Base-by-base conservation (phyloP, 2,113 vertebrate genomes). In the Chaetodon auriga region DNA sequence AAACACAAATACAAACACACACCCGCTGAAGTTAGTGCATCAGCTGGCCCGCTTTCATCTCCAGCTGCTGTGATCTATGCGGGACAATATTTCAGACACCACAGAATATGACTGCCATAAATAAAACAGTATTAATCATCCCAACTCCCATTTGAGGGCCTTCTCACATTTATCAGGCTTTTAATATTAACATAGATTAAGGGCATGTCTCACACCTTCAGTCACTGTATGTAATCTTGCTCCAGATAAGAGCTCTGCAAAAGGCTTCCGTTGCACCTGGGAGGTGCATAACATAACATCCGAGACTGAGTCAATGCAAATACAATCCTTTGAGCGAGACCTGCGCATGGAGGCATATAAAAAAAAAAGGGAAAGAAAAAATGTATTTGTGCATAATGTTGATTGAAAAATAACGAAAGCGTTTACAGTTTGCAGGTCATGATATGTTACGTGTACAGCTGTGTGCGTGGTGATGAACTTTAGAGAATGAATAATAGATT, bases 121-220 rank as follows among this genome's bases (percentile, higher is more conserved):
- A 95, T 94, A 94, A 92, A 94, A 85, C 88, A 87, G 81, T 87
- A 94, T 94, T 93, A 92, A 95, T 95, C 91, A 93, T 88, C 78
- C 73, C 73, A 62, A 82, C 69, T 86, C 89, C 82, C 83, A 85
- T 85, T 91, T 87, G 80, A 83, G 88, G 68, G 71, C 90, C 66
- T 81, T 92, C 84, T 92, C 89, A 89, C 87, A 95, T 94, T 94
- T 90, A 95, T 94, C 90, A 94, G 89, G 82, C 87, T 93, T 92
- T 94, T 94, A 95, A 94, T 94, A 94, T 92, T 93, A 93, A 90
- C 91, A 91, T 84, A 90, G 92, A 93, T 93, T 92, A 94, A 92
- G 82, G 89, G 89, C 88, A 86, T 68, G 84, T 92, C 86, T 89
- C 73, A 76, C 80, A 84, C 84, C 78, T 89, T 91, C 82, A 87